Evolutionary conservation across 2,888 invertebrate genomes (phyloP).

Genomic region (Clunio marinus): DNA sequence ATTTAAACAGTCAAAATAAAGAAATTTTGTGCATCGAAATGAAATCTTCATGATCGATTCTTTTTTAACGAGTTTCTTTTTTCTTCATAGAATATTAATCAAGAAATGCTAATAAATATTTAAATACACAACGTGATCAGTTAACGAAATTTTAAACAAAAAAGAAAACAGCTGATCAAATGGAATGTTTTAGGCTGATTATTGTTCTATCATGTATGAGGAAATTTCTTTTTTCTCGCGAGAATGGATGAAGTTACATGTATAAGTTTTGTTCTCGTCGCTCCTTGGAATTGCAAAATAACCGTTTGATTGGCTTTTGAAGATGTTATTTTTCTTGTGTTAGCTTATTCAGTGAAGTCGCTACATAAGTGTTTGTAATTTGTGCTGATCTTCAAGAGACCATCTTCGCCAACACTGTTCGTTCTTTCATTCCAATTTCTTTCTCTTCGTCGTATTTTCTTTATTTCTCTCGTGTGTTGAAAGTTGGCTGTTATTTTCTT

Average conservation of each 20-base stretch:
- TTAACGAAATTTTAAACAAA: no score
- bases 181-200: slow-evolving; percentile 12
- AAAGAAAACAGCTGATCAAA: slow-evolving; percentile 20
- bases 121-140: no score
- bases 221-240: background rate
- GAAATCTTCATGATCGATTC: background rate
- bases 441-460: slow-evolving; percentile 22
- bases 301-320: slow-evolving; percentile 13
- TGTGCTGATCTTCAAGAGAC: background rate
- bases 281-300: slow-evolving; percentile 6
- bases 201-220: background rate
- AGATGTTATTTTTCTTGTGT: background rate
- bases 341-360: background rate
- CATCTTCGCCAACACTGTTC: slow-evolving; percentile 9
- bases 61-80: background rate
- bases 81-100: no score
- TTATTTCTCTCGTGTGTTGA: slow-evolving; percentile 35
- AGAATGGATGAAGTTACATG: background rate
- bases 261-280: background rate
- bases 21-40: background rate
- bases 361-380: no score
- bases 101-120: no score
- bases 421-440: slow-evolving; percentile 28
- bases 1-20: slow-evolving; percentile 8
- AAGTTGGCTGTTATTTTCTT: slow-evolving; percentile 29